A percentile compares a stretch with the other conserved stretches of the same genome.
phyloP scores from a whole-genome alignment of 2,888 invertebrate genomes.

The Diaperis boleti region DNA sequence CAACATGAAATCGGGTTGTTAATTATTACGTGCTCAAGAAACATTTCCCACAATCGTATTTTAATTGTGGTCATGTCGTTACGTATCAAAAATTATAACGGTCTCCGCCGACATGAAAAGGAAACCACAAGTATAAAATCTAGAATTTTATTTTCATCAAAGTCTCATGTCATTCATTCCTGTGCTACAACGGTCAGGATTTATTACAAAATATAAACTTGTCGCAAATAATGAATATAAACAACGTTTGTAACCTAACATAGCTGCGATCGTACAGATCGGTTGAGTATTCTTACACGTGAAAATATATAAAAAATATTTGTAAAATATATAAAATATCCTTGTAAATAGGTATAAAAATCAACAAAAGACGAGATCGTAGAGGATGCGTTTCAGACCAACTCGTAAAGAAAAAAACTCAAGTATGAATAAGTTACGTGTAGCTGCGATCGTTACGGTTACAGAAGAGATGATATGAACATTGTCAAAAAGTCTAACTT shows the following conservation, averaged over 20 bases:
- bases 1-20: too few relatives aligned
- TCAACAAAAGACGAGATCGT: conserved; percentile 31
- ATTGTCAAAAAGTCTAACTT: conserved; percentile 34
- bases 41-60: too few relatives aligned
- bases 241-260: conserved; percentile 38
- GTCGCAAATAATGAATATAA: conserved; percentile 52
- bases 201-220: conserved; percentile 62
- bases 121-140: conserved; percentile 55
- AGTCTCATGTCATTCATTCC: conserved; percentile 58
- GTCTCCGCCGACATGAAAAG: background rate
- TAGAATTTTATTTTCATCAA: conserved; percentile 57
- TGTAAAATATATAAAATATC: conserved; percentile 29
- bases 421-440: conserved; percentile 26
- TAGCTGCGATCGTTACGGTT: conserved; percentile 32
- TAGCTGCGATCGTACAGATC: conserved; percentile 35
- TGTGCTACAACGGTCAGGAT: conserved; percentile 65
- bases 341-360: conserved; percentile 39
- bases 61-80: background rate
- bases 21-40: too few relatives aligned
- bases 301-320: conserved; percentile 26
- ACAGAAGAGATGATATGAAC: conserved; percentile 45
- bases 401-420: conserved; percentile 27
- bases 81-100: background rate
- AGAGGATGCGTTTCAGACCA: conserved; percentile 20
- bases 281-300: conserved; percentile 46